Evolutionary conservation across 2,113 vertebrate genomes (phyloP).

Genomic region (Seriola aureovittata): DNA sequence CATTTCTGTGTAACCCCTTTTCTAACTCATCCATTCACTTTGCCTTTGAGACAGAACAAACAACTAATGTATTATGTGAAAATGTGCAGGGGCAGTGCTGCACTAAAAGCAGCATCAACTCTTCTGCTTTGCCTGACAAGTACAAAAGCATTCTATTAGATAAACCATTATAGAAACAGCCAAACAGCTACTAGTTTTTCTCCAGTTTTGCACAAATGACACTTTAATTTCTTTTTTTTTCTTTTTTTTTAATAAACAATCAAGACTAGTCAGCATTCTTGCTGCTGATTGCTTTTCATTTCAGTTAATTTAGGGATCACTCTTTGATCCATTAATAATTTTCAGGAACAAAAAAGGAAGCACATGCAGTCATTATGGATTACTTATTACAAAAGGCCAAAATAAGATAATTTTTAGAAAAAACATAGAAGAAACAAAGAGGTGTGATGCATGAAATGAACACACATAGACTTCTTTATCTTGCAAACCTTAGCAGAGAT

Average conservation of each 20-base stretch:
- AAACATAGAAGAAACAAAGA: neutral
- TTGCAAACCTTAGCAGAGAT: neutral
- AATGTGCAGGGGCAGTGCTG: neutral
- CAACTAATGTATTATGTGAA: slow-evolving; percentile 13
- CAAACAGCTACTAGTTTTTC: neutral
- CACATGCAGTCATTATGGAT: neutral
- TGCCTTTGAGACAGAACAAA: slow-evolving; percentile 1
- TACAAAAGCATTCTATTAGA: slow-evolving; percentile 10
- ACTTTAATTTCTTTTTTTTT: neutral
- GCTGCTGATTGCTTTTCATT: slow-evolving; percentile 6
- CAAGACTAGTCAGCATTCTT: neutral
- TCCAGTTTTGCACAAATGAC: neutral
- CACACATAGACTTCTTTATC: neutral
- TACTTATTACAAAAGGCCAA: neutral
- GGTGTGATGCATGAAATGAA: neutral
- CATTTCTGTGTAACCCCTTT: neutral
- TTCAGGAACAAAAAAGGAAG: neutral
- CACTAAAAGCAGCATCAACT: slow-evolving; percentile 20
- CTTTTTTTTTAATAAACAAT: neutral
- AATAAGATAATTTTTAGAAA: neutral
- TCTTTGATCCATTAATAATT: slow-evolving; percentile 3
- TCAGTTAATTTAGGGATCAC: neutral
- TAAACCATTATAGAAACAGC: neutral
- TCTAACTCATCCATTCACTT: slow-evolving; percentile 12
- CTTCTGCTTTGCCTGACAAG: neutral